Evolutionary conservation across 1,140 invertebrate genomes (phyloP).

Genomic region (Monomorium pharaonis): DNA sequence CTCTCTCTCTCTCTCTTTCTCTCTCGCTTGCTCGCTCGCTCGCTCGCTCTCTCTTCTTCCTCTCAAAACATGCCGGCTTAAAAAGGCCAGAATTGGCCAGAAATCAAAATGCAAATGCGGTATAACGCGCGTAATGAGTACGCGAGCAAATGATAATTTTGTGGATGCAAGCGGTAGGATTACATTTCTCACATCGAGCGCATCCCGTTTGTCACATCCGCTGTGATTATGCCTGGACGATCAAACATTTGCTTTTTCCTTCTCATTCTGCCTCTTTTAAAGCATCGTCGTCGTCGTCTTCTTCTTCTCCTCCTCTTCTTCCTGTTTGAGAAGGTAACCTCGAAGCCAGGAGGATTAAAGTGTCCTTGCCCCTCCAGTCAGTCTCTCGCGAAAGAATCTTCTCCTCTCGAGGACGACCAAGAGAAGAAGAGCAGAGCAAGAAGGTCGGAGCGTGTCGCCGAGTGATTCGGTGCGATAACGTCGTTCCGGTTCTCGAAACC

Average conservation of each 20-base stretch:
- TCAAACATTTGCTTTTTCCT: neutral
- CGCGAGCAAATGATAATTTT: constrained; percentile 41
- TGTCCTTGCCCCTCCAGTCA: constrained; percentile 64
- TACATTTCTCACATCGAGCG: constrained; percentile 40
- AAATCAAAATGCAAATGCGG: constrained; percentile 58
- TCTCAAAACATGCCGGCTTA: neutral
- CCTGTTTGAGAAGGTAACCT: neutral
- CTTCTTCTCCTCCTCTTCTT: neutral
- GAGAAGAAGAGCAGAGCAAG: constrained; percentile 67
- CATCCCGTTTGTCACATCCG: constrained; percentile 28
- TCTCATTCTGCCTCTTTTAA: neutral
- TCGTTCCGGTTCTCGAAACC: constrained; percentile 75
- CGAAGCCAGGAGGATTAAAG: constrained; percentile 55
- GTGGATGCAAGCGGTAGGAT: constrained; percentile 18
- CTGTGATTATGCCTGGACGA: constrained; percentile 17
- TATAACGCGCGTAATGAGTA: neutral
- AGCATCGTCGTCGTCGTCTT: neutral
- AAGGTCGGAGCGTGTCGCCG: constrained; percentile 70
- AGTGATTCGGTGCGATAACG: constrained; percentile 73
- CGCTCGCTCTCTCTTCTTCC: too few species aligned
- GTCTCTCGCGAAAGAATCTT: constrained; percentile 58
- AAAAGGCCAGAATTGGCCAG: constrained; percentile 31
- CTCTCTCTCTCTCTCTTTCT: neutral
- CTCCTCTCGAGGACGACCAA: constrained; percentile 54
- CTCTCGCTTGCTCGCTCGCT: too few species aligned